Conservation (phyloP, 1,140 invertebrate genomes). For the Trissolcus basalis region DNA sequence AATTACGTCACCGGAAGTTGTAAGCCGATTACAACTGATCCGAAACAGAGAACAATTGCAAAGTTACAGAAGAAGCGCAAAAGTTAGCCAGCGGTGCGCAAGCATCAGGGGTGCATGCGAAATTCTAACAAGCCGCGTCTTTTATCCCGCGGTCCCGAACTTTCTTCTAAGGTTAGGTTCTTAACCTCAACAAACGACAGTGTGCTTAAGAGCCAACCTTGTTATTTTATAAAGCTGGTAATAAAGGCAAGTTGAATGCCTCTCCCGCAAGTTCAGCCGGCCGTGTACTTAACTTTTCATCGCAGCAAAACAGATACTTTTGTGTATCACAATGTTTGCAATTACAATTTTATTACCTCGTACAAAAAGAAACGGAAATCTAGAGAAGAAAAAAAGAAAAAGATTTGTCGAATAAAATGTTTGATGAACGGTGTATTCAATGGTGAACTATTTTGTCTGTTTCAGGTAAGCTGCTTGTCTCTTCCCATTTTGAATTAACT, state of each 20-base stretch:
- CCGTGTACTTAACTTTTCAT: constrained; percentile 33
- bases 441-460: too few species aligned
- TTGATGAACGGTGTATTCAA: too few species aligned
- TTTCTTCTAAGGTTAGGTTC: constrained; percentile 17
- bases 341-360: too few species aligned
- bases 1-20: constrained; percentile 29
- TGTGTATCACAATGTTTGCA: too few species aligned
- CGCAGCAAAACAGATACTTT: too few species aligned
- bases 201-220: constrained; percentile 20
- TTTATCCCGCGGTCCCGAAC: constrained; percentile 33
- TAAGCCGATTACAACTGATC: constrained; percentile 50
- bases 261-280: constrained; percentile 20
- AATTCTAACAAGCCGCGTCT: constrained; percentile 18
- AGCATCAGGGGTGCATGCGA: constrained; percentile 17
- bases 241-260: constrained; percentile 40
- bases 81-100: constrained; percentile 27
- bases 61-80: constrained; percentile 35
- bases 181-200: constrained; percentile 39
- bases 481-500: too few species aligned
- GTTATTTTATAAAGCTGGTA: constrained; percentile 49
- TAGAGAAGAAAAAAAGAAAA: too few species aligned
- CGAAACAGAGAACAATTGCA: constrained; percentile 35
- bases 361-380: too few species aligned
- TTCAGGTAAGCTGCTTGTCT: too few species aligned
- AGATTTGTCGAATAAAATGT: too few species aligned